Evolutionary conservation across 2,888 invertebrate genomes (phyloP), one percentile per base, ranked within the genome.

Genomic region (Azorinus chamasolen): DNA sequence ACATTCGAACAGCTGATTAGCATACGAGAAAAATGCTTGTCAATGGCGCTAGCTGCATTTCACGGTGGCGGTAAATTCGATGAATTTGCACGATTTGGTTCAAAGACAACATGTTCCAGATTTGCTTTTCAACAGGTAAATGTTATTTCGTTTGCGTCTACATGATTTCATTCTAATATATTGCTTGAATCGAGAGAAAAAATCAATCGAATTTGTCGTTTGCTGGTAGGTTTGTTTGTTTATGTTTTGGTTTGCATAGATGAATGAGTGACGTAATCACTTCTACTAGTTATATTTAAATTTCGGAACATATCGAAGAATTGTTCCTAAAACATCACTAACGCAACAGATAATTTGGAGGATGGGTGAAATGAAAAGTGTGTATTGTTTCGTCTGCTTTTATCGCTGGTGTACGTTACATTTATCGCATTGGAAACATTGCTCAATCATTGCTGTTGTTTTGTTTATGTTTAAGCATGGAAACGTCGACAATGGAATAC

Each of bases 1-100:
- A 41, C 72, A 46, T 63, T 70, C 62, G 73, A 82, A 76, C 83
- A 79, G 81, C 83, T 85, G 80, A 83, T 85, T 85, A 85, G 85
- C 85, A 85, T 85, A 85, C 83, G 80, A 80, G 76, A 80, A 76
- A 78, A 72, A 72, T 72, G 63, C 72, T 69, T 72, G 68, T 55
- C 69, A 59, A 69, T 79, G 79, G 72, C 71, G 71, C 57, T 70
- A 16, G 57, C 69, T 25, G 65, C 70, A 46, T 25, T 53, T 27
- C 37, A 70, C 39, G 51, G 57, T 20, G 51, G 63, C 55, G 63
- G 57, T 50, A 71, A 71, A 48, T 62, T 63, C 41, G 62, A 53
- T 45, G 45, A 61, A n/a, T 61, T 69, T 32, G 53, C 27, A 32
- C 10, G 32, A 6, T 32, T 32, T 10, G 32, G 32, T 32, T 32